These are phyloP conservation scores for Macrotus californicus DNA, from an alignment of 2,113 vertebrate genomes.

Conservation along the genomic window DNA sequence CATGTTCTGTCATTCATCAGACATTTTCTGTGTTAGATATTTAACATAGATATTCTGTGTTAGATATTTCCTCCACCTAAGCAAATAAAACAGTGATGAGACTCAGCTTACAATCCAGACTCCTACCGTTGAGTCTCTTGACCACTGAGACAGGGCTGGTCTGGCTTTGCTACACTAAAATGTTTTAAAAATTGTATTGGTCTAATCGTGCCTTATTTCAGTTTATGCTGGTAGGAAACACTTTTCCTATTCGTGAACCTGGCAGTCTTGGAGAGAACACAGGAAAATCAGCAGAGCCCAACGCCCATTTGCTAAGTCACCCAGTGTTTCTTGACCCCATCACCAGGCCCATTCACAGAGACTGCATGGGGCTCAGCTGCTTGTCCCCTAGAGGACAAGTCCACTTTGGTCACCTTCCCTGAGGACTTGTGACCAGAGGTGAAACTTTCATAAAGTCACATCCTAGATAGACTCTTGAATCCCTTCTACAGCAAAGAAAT, in stretches of 20 bases:
- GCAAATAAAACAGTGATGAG: not conserved
- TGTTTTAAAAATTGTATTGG: not conserved
- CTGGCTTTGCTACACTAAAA: not conserved
- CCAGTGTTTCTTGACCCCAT: not conserved
- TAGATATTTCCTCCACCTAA: not conserved
- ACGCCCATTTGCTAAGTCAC: not conserved
- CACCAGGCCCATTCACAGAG: not conserved
- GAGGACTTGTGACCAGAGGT: not conserved
- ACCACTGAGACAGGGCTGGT: not conserved
- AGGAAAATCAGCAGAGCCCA: not conserved
- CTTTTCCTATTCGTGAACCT: not conserved
- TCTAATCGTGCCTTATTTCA: not conserved
- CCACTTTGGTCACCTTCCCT: not conserved
- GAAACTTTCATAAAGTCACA: not conserved
- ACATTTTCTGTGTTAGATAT: not conserved
- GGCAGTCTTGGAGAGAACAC: not conserved
- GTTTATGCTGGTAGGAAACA: slow-evolving; percentile 1
- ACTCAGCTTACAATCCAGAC: not conserved
- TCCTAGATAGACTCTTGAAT: not conserved
- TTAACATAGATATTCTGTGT: not conserved
- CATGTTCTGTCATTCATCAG: not conserved
- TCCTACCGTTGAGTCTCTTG: not conserved
- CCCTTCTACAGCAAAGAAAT: not conserved
- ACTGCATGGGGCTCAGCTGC: not conserved
- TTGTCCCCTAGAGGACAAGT: not conserved